Conservation (phyloP, 1,140 invertebrate species). For the Anagrus nilaparvatae region DNA sequence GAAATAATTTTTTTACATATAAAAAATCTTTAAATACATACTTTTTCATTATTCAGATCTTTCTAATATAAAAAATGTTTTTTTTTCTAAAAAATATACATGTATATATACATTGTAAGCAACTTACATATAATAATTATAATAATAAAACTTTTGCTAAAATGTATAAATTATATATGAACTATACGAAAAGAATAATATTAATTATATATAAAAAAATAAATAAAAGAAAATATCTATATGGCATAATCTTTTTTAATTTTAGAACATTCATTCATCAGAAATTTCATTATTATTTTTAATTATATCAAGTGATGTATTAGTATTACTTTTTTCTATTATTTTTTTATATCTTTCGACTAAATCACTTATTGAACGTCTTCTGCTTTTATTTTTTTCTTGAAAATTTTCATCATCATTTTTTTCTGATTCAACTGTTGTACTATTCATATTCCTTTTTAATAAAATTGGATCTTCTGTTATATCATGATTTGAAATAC, state of each 20-base stretch:
- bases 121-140: constrained; percentile 13
- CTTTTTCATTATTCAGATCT: too few relatives aligned
- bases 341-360: constrained; percentile 31
- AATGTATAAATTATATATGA: constrained; percentile 19
- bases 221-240: constrained; percentile 5
- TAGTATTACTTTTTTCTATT: constrained; percentile 16
- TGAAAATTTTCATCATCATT: constrained; percentile 1
- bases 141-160: constrained; percentile 7
- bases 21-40: too few relatives aligned
- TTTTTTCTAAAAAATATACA: constrained; percentile 17
- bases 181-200: constrained; percentile 12
- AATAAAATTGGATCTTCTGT: constrained; percentile 10
- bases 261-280: constrained; percentile 10
- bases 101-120: constrained; percentile 18
- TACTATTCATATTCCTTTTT: constrained; percentile 9
- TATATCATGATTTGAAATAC: constrained; percentile 12
- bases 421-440: background rate
- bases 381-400: constrained; percentile 12
- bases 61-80: constrained; percentile 11
- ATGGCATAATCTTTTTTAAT: constrained; percentile 16
- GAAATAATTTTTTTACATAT: too few relatives aligned
- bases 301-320: background rate
- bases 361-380: constrained; percentile 30
- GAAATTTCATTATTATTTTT: background rate
- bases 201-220: constrained; percentile 19